phyloP scores from a whole-genome alignment of 2,888 invertebrate species.

The Cephonodes hylas region DNA sequence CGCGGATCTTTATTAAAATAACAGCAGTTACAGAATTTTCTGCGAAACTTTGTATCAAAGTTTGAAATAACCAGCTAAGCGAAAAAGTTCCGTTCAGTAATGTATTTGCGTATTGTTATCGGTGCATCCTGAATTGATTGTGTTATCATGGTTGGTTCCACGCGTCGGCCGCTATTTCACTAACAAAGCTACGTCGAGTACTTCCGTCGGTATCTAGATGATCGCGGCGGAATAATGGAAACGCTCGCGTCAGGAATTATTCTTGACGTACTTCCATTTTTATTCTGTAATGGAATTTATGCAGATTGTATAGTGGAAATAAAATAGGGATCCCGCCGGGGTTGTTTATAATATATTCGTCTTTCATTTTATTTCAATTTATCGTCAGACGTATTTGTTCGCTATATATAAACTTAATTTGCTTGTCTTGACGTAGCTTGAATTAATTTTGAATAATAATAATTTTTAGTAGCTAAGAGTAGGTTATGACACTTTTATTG shows the following conservation, averaged over 20 bases:
- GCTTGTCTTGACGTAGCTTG: too few species aligned
- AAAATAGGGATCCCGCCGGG: not conserved
- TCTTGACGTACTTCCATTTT: constrained; percentile 13
- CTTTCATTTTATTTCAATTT: too few species aligned
- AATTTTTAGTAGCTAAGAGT: too few species aligned
- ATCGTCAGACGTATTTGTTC: too few species aligned
- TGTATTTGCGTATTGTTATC: not conserved
- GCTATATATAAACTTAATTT: too few species aligned
- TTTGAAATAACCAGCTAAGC: not conserved
- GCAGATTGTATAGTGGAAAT: not conserved
- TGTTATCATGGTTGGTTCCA: constrained; percentile 11
- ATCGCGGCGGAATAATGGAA: constrained; percentile 22
- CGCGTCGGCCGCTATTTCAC: constrained; percentile 12
- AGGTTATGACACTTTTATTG: too few species aligned
- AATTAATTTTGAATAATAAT: too few species aligned
- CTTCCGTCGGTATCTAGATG: constrained; percentile 17
- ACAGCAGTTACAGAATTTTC: not conserved
- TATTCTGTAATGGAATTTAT: constrained; percentile 10
- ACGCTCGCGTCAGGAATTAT: constrained; percentile 17
- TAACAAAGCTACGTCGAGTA: constrained; percentile 15
- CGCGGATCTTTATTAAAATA: not conserved
- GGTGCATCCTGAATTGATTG: not conserved
- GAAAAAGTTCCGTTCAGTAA: not conserved
- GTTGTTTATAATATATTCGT: not conserved
- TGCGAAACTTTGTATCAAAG: not conserved